phyloP scores from a whole-genome alignment of 2,797 vertebrate species.

The Synanceia verrucosa region DNA sequence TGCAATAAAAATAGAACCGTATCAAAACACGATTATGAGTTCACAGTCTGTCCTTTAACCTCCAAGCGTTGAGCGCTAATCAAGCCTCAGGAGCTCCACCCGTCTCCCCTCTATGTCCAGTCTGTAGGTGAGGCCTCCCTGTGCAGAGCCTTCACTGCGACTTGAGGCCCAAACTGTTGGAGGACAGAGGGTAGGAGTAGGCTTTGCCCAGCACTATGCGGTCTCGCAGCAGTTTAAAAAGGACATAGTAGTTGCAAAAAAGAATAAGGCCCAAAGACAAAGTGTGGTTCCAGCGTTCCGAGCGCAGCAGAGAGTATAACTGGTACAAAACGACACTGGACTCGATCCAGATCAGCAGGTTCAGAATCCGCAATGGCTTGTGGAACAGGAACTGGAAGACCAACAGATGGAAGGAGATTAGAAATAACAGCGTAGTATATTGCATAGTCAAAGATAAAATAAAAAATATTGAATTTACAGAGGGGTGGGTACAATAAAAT shows the following conservation, averaged over 20 bases:
- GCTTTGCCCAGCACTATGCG: constrained; percentile 97
- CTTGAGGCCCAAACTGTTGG: constrained; percentile 88
- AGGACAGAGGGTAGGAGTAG: constrained; percentile 91
- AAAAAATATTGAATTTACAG: background rate
- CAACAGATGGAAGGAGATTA: constrained; percentile 12
- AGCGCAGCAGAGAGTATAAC: constrained; percentile 97
- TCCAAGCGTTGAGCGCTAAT: constrained; percentile 19
- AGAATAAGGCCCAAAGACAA: constrained; percentile 98
- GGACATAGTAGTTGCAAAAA: constrained; percentile 99
- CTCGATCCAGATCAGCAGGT: constrained; percentile 96
- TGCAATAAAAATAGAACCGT: constrained; percentile 99
- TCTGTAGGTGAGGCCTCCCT: constrained; percentile 34
- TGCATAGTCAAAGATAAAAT: background rate
- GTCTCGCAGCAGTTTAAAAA: constrained; percentile 98
- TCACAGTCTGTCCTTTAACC: constrained; percentile 74
- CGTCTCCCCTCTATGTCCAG: constrained; percentile 22
- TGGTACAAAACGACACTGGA: constrained; percentile 97
- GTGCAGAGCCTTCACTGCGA: constrained; percentile 80
- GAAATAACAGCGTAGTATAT: background rate
- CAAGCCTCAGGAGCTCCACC: constrained; percentile 13
- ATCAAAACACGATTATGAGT: constrained; percentile 94
- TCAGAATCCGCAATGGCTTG: constrained; percentile 97
- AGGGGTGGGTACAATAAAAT: background rate
- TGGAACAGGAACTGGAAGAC: constrained; percentile 94
- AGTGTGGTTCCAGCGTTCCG: constrained; percentile 99